A percentile compares a stretch with the other conserved stretches of the same genome.
Conservation (phyloP, 2,113 vertebrate species). For the Cyanoderma ruficeps region DNA sequence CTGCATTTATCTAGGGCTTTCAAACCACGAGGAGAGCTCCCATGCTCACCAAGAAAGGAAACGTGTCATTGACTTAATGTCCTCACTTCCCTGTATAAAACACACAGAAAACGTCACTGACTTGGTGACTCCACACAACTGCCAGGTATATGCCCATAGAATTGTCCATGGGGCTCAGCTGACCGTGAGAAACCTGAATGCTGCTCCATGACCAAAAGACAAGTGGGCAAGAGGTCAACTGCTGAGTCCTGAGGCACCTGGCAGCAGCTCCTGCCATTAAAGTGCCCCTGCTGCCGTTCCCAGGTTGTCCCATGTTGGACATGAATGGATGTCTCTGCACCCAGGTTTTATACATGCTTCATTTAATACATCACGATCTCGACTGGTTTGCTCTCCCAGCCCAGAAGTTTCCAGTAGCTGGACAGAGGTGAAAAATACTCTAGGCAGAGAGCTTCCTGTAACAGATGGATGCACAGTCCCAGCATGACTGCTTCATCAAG, state of each 20-base stretch:
- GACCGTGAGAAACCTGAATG: not conserved
- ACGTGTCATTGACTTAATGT: not conserved
- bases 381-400: not conserved
- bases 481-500: not conserved
- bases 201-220: not conserved
- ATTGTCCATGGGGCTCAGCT: fast-evolving
- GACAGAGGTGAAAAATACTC: not conserved
- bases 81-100: not conserved
- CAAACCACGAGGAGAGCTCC: not conserved
- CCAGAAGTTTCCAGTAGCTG: not conserved
- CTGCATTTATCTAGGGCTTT: constrained; percentile 29
- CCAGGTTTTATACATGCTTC: fast-evolving
- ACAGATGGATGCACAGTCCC: not conserved
- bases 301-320: fast-evolving
- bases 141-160: fast-evolving
- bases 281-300: fast-evolving
- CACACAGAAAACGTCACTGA: not conserved
- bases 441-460: fast-evolving
- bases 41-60: not conserved
- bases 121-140: too few relatives aligned
- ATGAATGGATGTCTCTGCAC: not conserved
- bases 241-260: fast-evolving
- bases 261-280: not conserved
- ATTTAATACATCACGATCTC: not conserved
- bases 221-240: not conserved